phyloP scores from a whole-genome alignment of 1,140 invertebrate species.

The Drosophila bocki region DNA sequence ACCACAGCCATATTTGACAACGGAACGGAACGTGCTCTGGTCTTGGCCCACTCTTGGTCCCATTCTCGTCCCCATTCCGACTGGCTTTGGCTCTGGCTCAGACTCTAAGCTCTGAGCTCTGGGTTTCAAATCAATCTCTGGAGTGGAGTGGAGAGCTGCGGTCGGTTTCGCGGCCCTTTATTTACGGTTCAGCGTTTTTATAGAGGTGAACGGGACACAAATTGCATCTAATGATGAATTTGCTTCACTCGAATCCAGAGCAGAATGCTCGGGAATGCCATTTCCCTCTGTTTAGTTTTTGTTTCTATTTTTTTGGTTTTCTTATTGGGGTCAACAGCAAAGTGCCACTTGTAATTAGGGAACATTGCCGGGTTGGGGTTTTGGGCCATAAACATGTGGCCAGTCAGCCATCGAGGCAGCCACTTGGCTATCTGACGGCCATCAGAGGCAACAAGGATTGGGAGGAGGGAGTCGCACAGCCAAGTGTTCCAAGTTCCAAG shows the following conservation, averaged over 20 bases:
- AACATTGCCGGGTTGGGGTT: constrained; percentile 18
- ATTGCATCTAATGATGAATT: constrained; percentile 53
- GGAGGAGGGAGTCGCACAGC: constrained; percentile 12
- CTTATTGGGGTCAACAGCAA: constrained; percentile 20
- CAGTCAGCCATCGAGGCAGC: constrained; percentile 8
- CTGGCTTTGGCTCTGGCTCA: constrained; percentile 18
- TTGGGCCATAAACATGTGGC: constrained; percentile 49
- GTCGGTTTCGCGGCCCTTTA: constrained; percentile 37
- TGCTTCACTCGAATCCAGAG: constrained; percentile 44
- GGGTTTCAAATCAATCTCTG: constrained; percentile 66
- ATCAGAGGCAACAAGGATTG: constrained; percentile 50
- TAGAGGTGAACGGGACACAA: constrained; percentile 36
- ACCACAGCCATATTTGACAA: constrained; percentile 81
- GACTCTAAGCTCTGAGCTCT: neutral
- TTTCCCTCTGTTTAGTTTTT: neutral
- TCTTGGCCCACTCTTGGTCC: constrained; percentile 35
- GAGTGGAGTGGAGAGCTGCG: constrained; percentile 17
- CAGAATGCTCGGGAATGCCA: constrained; percentile 22
- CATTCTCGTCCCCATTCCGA: constrained; percentile 45
- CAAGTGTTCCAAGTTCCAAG: constrained; percentile 20
- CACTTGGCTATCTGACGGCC: constrained; percentile 58
- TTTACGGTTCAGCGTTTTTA: constrained; percentile 31
- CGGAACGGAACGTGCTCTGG: constrained; percentile 67
- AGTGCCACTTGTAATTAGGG: constrained; percentile 45
- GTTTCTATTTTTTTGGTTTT: neutral